These are phyloP conservation scores for Anthrax anthrax DNA, from an alignment of 2,888 invertebrate species.

Conservation along the genomic window DNA sequence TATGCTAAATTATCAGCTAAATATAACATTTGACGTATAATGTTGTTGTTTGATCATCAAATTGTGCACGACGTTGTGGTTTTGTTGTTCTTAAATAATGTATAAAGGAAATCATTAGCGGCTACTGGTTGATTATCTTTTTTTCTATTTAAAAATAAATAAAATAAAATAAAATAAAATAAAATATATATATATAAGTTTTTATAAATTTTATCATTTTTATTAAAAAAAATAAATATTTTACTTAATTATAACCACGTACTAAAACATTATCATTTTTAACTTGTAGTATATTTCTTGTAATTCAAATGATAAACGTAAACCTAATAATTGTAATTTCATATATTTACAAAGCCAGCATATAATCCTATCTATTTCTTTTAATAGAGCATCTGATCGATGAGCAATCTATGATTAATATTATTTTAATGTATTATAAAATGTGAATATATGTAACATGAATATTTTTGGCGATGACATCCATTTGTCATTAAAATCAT, in stretches of 20 bases:
- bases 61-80: slow-evolving; percentile 46
- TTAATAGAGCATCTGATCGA: slow-evolving; percentile 88
- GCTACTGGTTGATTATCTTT: slow-evolving; percentile 70
- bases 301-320: slow-evolving; percentile 75
- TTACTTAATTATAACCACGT: slow-evolving; percentile 56
- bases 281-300: slow-evolving; percentile 62
- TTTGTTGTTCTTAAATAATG: slow-evolving; percentile 80
- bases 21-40: slow-evolving; percentile 84
- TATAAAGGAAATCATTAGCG: slow-evolving; percentile 87
- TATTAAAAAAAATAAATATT: background rate
- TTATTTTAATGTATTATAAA: background rate
- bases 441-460: too few relatives aligned
- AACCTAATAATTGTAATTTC: slow-evolving; percentile 87
- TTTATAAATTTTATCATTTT: too few relatives aligned
- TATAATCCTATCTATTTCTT: slow-evolving; percentile 98
- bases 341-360: slow-evolving; percentile 97
- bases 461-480: too few relatives aligned
- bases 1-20: slow-evolving; percentile 97
- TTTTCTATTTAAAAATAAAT: slow-evolving; percentile 17
- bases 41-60: slow-evolving; percentile 74
- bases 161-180: background rate
- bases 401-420: slow-evolving; percentile 42
- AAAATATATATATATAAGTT: too few relatives aligned
- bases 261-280: slow-evolving; percentile 45
- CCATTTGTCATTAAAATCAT: too few relatives aligned